Evolutionary conservation across 2,113 vertebrate species (phyloP), one percentile per base, ranked within the genome.

Genomic region (Myrmophylax atrothorax): DNA sequence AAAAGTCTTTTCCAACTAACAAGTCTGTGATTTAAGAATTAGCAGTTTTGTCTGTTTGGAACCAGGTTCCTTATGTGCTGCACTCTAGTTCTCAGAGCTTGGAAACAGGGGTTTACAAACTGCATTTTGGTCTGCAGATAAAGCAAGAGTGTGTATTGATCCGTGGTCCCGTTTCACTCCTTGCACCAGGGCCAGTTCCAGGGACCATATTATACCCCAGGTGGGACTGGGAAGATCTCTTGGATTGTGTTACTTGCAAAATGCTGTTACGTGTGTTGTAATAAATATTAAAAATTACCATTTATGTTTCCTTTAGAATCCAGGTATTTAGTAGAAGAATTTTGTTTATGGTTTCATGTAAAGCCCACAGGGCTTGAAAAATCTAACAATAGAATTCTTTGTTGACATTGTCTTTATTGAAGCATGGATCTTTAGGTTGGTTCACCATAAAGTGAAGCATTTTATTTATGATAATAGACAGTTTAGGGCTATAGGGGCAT

Each of bases 371-470:
- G 52, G 73, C 88, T 94, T 63, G 62, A 90, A 89, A 91, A 95
- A 81, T 93, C 62, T 67, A 80, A 83, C 59, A 1, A 91, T 74
- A 90, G 84, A 84, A 50, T 94, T 72, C 26, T 70, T 96, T 96
- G 94, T 96, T 94, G 97, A 97, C 94, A 96, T 96, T 94, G 84
- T 94, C 96, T 98, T 98, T 98, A 98, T 98, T 98, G 97, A 97
- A 98, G 96, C 96, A 97, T 96, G 94, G 97, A 97, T 96, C 97
- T 97, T 97, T 92, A 96, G 91, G 90, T 97, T 88, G 92, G 93
- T 97, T 97, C 94, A 97, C 96, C 96, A 94, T 92, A 97, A 92
- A 97, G 96, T 96, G 84, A 96, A 98, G 90, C 95, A 87, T 97
- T 97, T 96, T 91, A 85, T 96, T 97, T 94, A 96, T 74, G 87